Percentiles rank a stretch among this genome's conserved stretches.
phyloP scores from a whole-genome alignment of 2,113 vertebrate species.

The Colaptes auratus region DNA sequence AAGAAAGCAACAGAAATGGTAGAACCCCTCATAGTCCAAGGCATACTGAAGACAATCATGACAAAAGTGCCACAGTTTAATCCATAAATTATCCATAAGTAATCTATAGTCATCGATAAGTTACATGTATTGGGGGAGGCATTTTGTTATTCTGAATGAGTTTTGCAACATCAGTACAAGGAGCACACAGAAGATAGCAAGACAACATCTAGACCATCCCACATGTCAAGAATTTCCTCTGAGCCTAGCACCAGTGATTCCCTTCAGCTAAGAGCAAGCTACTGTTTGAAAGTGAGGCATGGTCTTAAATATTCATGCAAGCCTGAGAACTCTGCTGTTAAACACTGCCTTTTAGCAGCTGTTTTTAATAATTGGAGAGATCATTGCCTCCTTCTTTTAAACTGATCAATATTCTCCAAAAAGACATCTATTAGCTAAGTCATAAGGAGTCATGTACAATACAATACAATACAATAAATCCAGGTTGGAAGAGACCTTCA shows the following conservation, averaged over 20 bases:
- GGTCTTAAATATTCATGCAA: rapidly evolving
- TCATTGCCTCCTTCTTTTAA: background rate
- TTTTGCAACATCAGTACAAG: background rate
- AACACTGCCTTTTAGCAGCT: background rate
- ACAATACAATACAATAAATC: too few relatives aligned
- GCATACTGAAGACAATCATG: background rate
- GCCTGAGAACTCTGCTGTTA: background rate
- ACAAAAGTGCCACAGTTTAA: background rate
- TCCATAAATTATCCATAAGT: background rate
- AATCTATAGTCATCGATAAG: background rate
- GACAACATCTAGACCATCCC: background rate
- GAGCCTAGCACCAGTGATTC: background rate
- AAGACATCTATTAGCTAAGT: background rate
- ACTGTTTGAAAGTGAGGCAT: background rate
- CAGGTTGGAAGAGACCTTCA: too few relatives aligned
- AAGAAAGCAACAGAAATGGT: background rate
- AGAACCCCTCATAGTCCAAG: background rate
- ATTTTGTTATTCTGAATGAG: background rate
- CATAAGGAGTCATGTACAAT: background rate
- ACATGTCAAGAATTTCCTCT: background rate
- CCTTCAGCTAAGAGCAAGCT: background rate
- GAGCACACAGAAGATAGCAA: background rate
- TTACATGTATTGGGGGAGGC: background rate
- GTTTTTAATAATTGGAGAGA: background rate
- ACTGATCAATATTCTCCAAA: background rate